phyloP scores from a whole-genome alignment of 2,113 vertebrate species.

The Pomatostomus ruficeps region DNA sequence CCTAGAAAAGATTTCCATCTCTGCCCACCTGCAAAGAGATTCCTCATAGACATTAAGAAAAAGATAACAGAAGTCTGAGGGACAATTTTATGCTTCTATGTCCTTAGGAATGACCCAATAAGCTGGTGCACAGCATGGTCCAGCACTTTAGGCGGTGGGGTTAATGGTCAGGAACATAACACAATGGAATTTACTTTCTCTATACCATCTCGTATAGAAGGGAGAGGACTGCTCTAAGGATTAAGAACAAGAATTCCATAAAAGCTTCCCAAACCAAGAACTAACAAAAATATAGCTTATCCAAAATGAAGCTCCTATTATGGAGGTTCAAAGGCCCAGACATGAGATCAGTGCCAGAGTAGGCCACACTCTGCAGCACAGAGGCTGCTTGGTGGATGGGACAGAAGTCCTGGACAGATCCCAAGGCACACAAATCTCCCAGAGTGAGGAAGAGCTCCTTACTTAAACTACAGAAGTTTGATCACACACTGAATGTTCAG shows the following conservation, averaged over 20 bases:
- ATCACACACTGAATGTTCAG: neutral
- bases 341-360: neutral
- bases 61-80: neutral
- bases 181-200: neutral
- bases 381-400: neutral
- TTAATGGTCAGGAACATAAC: neutral
- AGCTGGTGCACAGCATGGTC: neutral
- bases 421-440: neutral
- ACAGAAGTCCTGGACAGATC: neutral
- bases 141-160: neutral
- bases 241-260: neutral
- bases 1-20: neutral
- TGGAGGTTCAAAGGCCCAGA: neutral
- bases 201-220: neutral
- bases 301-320: neutral
- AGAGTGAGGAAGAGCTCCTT: neutral
- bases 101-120: neutral
- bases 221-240: neutral
- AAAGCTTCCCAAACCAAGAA: neutral
- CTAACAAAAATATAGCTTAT: rapidly evolving
- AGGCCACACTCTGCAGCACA: neutral
- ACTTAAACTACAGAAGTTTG: neutral
- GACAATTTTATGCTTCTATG: neutral
- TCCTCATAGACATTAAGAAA: neutral
- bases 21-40: neutral